Evolutionary conservation across 30 jellyfish, hydroid and myxozoan species (phyloP).

Genomic region (Aurelia coerulea): DNA sequence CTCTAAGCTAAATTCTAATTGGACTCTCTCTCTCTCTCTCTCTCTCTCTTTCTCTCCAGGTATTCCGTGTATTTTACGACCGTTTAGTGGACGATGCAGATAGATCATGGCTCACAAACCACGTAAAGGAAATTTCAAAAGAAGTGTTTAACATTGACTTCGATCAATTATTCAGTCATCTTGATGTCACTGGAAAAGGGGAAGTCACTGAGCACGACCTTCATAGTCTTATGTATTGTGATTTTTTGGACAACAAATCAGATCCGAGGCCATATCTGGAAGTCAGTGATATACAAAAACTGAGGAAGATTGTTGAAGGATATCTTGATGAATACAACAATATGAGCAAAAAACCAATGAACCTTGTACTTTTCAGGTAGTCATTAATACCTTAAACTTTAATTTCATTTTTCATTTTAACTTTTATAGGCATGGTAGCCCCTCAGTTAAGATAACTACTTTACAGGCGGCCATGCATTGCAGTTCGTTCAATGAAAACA

Average conservation of each 20-base stretch:
- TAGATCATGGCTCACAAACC: conserved; percentile 85
- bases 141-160: conserved; percentile 70
- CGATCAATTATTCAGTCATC: conserved; percentile 75
- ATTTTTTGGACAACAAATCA: conserved; percentile 89
- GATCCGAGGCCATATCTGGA: conserved; percentile 97
- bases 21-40: background rate
- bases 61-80: conserved; percentile 94
- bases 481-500: too few species aligned
- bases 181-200: conserved; percentile 80
- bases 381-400: background rate
- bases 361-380: conserved; percentile 95
- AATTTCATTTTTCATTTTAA: background rate
- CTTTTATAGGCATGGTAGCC: too few species aligned
- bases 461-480: too few species aligned
- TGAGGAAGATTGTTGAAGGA: conserved; percentile 88
- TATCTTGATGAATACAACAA: conserved; percentile 93
- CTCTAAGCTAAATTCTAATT: background rate
- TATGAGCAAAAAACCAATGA: conserved; percentile 99
- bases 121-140: conserved; percentile 76
- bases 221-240: conserved; percentile 94
- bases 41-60: conserved; percentile 44
- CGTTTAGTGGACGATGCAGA: conserved; percentile 97
- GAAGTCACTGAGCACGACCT: conserved; percentile 82
- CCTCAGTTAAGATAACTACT: too few species aligned
- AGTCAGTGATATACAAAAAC: conserved; percentile 78